These are phyloP conservation scores for Chromoteleia sp. DNA, from an alignment of 2,888 invertebrate genomes.

Conservation along the genomic window DNA sequence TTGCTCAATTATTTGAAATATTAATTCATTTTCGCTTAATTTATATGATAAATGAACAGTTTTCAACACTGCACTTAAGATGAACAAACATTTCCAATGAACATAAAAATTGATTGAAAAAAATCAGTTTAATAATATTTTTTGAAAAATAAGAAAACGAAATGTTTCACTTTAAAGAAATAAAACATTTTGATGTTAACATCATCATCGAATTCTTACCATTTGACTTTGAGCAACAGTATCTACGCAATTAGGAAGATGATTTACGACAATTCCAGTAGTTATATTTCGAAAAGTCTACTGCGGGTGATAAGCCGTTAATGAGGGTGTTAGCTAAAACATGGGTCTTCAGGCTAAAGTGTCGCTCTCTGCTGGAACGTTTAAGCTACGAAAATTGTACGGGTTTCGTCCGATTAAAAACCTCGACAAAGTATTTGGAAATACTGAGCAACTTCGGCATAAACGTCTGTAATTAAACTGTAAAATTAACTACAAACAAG, in stretches of 20 bases:
- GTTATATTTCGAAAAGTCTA: conserved; percentile 54
- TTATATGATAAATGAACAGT: no score
- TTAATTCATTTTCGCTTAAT: no score
- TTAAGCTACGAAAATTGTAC: conserved; percentile 41
- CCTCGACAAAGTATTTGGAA: conserved; percentile 14
- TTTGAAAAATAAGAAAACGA: no score
- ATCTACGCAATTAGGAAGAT: conserved; percentile 32
- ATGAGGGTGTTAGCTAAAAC: conserved; percentile 46
- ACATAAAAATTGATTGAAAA: no score
- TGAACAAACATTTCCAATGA: no score
- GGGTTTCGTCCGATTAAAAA: conserved; percentile 17
- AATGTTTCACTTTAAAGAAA: no score
- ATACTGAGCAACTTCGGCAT: conserved; percentile 27
- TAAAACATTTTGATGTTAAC: no score
- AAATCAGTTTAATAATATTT: no score
- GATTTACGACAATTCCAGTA: conserved; percentile 30
- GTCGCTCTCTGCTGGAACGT: conserved; percentile 49
- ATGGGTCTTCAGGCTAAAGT: conserved; percentile 41
- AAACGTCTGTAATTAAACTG: neutral
- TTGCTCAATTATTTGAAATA: no score
- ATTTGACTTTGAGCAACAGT: conserved; percentile 5
- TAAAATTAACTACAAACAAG: no score
- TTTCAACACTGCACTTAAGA: no score
- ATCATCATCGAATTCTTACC: no score
- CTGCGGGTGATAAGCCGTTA: conserved; percentile 48